Conservation (phyloP, 1,140 invertebrate species). For the Idris sp. region DNA sequence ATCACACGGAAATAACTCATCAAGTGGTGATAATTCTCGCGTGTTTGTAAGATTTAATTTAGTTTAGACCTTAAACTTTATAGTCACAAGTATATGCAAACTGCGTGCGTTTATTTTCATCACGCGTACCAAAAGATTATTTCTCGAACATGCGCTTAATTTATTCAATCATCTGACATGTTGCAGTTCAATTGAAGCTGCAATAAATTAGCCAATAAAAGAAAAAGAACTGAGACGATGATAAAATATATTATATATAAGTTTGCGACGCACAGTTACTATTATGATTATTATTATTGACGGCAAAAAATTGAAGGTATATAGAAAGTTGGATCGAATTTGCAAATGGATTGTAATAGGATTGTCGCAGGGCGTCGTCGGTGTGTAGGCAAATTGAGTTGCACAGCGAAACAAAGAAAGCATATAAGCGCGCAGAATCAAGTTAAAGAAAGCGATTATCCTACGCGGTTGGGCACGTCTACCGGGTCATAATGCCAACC, state of each 20-base stretch:
- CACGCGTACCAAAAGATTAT: constrained; percentile 68
- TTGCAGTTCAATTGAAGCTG: constrained; percentile 20
- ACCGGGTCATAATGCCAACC: constrained; percentile 73
- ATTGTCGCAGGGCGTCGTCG: constrained; percentile 46
- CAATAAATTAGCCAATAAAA: constrained; percentile 26
- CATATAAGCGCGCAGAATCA: constrained; percentile 39
- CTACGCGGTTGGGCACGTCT: constrained; percentile 61
- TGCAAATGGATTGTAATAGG: constrained; percentile 53
- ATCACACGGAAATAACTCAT: constrained; percentile 47
- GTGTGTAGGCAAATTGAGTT: constrained; percentile 55
- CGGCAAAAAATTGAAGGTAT: constrained; percentile 32
- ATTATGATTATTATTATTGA: constrained; percentile 38
- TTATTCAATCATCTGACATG: constrained; percentile 27
- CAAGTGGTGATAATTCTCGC: constrained; percentile 48
- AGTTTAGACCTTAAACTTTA: too few relatives aligned
- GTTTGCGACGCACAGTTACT: too few relatives aligned
- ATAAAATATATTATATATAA: background rate
- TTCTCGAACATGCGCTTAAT: constrained; percentile 61
- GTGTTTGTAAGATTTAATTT: constrained; percentile 52
- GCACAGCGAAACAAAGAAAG: constrained; percentile 53
- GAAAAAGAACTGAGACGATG: too few relatives aligned
- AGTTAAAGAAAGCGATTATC: constrained; percentile 58
- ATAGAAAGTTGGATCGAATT: constrained; percentile 57
- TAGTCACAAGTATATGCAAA: constrained; percentile 39
- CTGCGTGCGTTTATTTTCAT: constrained; percentile 70